Percentiles rank a stretch among this genome's conserved stretches.
Evolutionary conservation across 1,140 invertebrate species (phyloP).

Genomic region (Drosophila rhopaloa): DNA sequence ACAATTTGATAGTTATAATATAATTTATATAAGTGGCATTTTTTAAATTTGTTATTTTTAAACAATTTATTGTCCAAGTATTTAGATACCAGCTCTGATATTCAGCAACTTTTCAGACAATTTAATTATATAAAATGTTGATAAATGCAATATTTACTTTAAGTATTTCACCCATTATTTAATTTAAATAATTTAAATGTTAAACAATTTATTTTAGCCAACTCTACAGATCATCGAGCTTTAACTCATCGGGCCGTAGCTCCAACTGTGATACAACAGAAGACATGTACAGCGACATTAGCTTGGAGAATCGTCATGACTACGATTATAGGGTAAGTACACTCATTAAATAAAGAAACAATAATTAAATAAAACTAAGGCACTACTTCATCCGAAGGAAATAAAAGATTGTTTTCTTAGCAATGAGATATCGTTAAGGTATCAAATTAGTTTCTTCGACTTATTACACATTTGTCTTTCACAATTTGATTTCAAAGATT

Average conservation of each 20-base stretch:
- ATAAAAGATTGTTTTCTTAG: not conserved
- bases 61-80: too few species aligned
- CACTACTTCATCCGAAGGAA: not conserved
- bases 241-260: conserved; percentile 94
- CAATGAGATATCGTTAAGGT: not conserved
- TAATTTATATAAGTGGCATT: not conserved
- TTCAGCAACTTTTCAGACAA: too few species aligned
- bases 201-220: conserved; percentile 86
- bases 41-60: too few species aligned
- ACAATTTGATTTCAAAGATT: conserved; percentile 22
- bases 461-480: conserved; percentile 25
- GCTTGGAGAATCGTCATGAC: conserved; percentile 95
- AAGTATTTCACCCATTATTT: not conserved
- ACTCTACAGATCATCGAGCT: conserved; percentile 94
- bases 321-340: conserved; percentile 93
- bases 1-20: not conserved
- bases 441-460: not conserved
- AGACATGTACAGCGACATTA: conserved; percentile 96
- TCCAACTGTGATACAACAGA: conserved; percentile 95
- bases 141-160: too few species aligned
- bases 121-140: too few species aligned
- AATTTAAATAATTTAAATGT: not conserved
- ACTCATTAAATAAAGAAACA: not conserved
- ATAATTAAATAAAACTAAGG: not conserved
- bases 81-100: too few species aligned